A percentile compares a stretch with the other conserved stretches of the same genome.
These are phyloP conservation scores for Dicrostonyx torquatus DNA, from an alignment of 2,797 vertebrate genomes.

Conservation along the genomic window DNA sequence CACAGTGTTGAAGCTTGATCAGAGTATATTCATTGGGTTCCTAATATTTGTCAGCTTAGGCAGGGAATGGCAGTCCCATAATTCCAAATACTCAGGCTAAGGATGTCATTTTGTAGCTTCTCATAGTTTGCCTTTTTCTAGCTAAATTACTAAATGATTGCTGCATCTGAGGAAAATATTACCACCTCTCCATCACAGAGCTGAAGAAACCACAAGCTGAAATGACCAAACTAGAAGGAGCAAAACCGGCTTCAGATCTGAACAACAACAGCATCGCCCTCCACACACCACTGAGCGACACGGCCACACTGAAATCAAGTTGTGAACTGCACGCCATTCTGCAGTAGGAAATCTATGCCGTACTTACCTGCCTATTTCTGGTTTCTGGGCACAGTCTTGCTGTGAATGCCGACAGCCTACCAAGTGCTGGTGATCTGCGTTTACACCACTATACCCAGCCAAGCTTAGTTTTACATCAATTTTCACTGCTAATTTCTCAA, in stretches of 20 bases:
- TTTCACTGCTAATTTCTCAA: slow-evolving; percentile 30
- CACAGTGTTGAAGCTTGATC: not conserved
- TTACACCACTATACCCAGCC: not conserved
- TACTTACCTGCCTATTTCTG: not conserved
- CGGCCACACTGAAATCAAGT: not conserved
- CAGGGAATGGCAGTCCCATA: not conserved
- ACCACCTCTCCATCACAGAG: not conserved
- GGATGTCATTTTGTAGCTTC: not conserved
- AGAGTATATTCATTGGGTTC: not conserved
- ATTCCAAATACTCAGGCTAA: not conserved
- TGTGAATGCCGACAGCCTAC: not conserved
- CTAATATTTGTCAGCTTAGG: not conserved
- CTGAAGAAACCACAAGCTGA: slow-evolving; percentile 21
- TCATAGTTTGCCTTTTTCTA: slow-evolving; percentile 8
- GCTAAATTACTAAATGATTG: not conserved
- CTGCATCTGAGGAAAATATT: not conserved
- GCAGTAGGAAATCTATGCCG: not conserved
- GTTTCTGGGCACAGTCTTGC: not conserved
- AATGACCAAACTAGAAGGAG: not conserved
- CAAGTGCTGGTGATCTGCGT: not conserved
- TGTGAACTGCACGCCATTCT: not conserved
- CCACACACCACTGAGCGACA: not conserved
- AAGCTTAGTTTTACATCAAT: not conserved
- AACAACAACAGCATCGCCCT: not conserved
- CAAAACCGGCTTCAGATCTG: not conserved